Evolutionary conservation across 2,888 invertebrate genomes (phyloP), one percentile per base, ranked within the genome.

Genomic region (Lasioglossum villosulum): DNA sequence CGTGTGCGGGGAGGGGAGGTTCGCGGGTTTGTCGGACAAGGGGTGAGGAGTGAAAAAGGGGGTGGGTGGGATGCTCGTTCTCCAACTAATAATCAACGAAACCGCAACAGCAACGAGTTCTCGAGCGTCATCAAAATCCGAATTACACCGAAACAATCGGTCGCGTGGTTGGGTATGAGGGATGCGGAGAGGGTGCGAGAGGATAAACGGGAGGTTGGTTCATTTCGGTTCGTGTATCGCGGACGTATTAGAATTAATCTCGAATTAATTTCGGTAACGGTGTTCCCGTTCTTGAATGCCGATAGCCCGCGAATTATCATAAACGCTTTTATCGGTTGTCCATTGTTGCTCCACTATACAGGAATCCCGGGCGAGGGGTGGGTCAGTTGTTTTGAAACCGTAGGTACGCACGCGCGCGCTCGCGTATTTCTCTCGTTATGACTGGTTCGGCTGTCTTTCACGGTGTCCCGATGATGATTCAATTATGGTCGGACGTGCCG

Each of bases 401-500:
- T 23, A 23, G 6, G 48, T 45, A 16, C 45, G 45, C 16, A 45
- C 23, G 52, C 52, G n/a, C 23, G 68, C 75, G 73, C 78, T 82
- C 84, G 76, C 52, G 81, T 59, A 59, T 84, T 83, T 73, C 78
- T 76, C 80, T 87, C 84, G 84, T 89, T 86, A 89, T 73, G 76
- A 77, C 68, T 76, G 82, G 75, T 80, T 80, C 78, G 70, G 82
- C 76, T 84, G 84, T 89, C 90, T 90, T 88, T 89, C 88, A 88
- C 81, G 78, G 79, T 76, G 82, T 84, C 80, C 83, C 72, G 84
- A 91, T 89, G 91, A 91, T 90, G 91, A 91, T 91, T 91, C 90
- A 91, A 91, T 91, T 91, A 90, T 86, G 88, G 78, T 76, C 84
- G 87, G 37, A 68, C 68, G 68, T 68, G 68, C 87, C 88, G 79